These are phyloP conservation scores for Tapirus terrestris DNA, from an alignment of 2,113 vertebrate species.

Conservation along the genomic window DNA sequence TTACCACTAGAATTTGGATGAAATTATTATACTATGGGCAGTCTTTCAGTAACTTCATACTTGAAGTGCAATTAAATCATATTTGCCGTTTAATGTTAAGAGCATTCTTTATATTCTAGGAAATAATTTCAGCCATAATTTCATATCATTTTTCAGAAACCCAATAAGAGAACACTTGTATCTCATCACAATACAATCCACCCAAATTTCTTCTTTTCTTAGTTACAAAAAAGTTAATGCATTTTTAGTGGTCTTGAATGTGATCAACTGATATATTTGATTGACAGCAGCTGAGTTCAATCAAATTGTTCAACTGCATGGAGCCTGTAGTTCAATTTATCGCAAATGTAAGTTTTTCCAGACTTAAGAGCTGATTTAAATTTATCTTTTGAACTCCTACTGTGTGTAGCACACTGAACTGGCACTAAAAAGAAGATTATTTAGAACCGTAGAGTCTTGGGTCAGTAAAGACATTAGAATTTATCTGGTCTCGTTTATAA, in stretches of 20 bases:
- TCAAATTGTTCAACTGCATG: constrained; percentile 31
- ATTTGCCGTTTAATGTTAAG: constrained; percentile 57
- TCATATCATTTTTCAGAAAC: constrained; percentile 47
- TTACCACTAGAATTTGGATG: not conserved
- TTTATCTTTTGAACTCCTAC: constrained; percentile 51
- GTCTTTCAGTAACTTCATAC: constrained; percentile 38
- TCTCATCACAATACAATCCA: constrained; percentile 2
- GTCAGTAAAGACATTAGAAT: constrained; percentile 30
- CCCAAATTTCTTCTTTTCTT: constrained; percentile 58
- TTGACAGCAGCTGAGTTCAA: constrained; percentile 46
- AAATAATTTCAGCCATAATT: constrained; percentile 50
- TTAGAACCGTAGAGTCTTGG: not conserved
- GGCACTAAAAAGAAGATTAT: constrained; percentile 29
- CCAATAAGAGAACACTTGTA: constrained; percentile 43
- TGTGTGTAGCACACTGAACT: constrained; percentile 1
- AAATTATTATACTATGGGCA: constrained; percentile 8
- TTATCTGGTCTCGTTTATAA: constrained; percentile 25
- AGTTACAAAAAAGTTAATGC: constrained; percentile 51
- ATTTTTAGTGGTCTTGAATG: constrained; percentile 53
- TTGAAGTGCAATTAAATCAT: constrained; percentile 20
- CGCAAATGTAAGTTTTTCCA: constrained; percentile 53
- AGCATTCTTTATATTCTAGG: constrained; percentile 49
- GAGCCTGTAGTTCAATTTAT: constrained; percentile 29
- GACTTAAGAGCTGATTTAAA: constrained; percentile 60
- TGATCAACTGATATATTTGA: constrained; percentile 36